Base-by-base conservation (phyloP, 2,797 vertebrate species). In the Coendou prehensilis region DNA sequence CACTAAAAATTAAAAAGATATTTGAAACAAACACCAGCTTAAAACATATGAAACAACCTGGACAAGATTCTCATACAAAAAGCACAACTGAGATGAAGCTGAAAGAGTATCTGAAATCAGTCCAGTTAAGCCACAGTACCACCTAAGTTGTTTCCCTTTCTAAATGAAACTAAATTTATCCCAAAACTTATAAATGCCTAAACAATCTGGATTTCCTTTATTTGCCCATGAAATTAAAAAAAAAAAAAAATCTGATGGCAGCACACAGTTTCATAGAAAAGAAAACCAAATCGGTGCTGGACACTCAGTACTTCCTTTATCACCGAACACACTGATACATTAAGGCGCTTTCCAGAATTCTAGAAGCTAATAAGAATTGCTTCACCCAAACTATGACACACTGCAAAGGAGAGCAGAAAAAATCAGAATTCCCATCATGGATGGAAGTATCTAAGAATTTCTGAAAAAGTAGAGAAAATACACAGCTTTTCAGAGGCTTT, bases 91-190 rank as follows among this genome's bases (percentile, higher is more conserved):
- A 97, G 95, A 95, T 96, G 96, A 97, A 97, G 91, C 54, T 93
- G 82, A 97, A 94, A 96, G 33, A 57, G 93, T 37, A 63, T 89
- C 33, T 92, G 84, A 94, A 79, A 91, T 97, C 80, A 86, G 50
- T 94, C 64, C 91, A 98, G 80, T 92, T 93, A 96, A 92, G 75
- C 88, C 95, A 76, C 22, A 80, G 30, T 13, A 57, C 33, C 71
- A 95, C 78, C 88, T 52, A 92, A 94, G 95, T 3, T 50, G 86
- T 73, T 96, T 98, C 96, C 97, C 98, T 98, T 97, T 95, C 82
- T 91, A 92, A 73, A 81, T 22, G 63, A 75, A 96, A 95, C 78
- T 96, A 95, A 86, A 89, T 73, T 88, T 87, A 83, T 50, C 75
- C 92, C 88, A 47, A 82, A 97, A 96, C 57, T 92, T 97, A 75